Conservation (phyloP, 2,888 invertebrate species). For the Busseola fusca region DNA sequence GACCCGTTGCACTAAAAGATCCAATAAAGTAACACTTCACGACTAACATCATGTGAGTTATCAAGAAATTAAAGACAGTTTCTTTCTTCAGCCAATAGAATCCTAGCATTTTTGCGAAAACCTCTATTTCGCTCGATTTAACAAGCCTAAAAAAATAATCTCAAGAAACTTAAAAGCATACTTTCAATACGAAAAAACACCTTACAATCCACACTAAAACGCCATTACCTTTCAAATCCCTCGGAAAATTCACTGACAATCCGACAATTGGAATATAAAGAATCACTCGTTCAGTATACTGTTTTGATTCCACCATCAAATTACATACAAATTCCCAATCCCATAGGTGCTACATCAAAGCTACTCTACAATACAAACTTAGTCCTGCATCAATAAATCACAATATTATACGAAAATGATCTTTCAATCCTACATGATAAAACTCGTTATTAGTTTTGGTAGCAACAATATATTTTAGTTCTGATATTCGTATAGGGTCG, state of each 20-base stretch:
- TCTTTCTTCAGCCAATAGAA: too few relatives aligned
- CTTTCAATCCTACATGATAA: conserved; percentile 28
- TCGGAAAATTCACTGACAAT: conserved; percentile 48
- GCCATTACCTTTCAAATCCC: conserved; percentile 33
- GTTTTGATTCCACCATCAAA: conserved; percentile 76
- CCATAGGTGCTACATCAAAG: conserved; percentile 76
- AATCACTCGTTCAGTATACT: conserved; percentile 61
- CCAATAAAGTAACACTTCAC: neutral
- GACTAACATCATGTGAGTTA: neutral
- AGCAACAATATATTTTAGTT: conserved; percentile 16
- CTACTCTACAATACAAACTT: conserved; percentile 58
- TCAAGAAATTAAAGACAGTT: neutral
- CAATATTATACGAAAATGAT: conserved; percentile 46
- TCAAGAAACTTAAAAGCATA: neutral
- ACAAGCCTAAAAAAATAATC: neutral
- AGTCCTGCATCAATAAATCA: conserved; percentile 38
- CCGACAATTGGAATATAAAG: conserved; percentile 55
- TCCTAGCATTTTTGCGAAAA: neutral
- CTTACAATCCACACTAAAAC: conserved; percentile 13
- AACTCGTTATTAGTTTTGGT: conserved; percentile 24
- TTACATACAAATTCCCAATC: conserved; percentile 72
- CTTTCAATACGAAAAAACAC: conserved; percentile 18
- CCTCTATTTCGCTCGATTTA: neutral
- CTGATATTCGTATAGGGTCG: conserved; percentile 38
- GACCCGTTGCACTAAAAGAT: neutral